Evolutionary conservation across 2,888 invertebrate genomes (phyloP), one percentile per base, ranked within the genome.

Genomic region (Autographa gamma): DNA sequence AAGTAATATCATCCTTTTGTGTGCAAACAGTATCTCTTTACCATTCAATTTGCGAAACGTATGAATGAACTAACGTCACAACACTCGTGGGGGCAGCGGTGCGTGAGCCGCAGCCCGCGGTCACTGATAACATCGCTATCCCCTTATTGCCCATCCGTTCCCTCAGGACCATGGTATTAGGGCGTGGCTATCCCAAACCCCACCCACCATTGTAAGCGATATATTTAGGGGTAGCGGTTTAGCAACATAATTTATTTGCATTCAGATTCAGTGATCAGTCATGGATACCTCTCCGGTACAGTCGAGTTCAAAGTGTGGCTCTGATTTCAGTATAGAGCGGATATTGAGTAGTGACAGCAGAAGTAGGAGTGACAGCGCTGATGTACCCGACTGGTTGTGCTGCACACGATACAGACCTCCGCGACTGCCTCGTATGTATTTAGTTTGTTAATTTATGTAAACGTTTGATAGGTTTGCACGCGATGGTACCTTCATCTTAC

Each of bases 331-430:
- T 85, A 97, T 97, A 68, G 96, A 97, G 66, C 94, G 96, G 82
- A 96, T 97, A 83, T 89, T 97, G 80, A 96, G 96, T 81, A 93
- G 92, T 73, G 96, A 96, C 18, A 87, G 79, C 60, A 85, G 76
- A 54, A 81, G 38, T 38, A 38, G 82, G 60, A 85, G 84, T 14
- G 85, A 88, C 13, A 71, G 74, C 73, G 71, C 66, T 19, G 87
- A 88, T 41, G 80, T 83, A 32, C 94, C 95, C 38, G 94, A 96
- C 64, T 97, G 97, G 97, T 89, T 97, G 77, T 96, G 96, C 78
- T 97, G 97, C 84, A 97, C 97, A 5, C 95, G 97, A 74, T 97
- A 97, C 85, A 96, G 96, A 79, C 97, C 97, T 0, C 97, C 97
- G 0, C 97, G 97, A 84, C 88, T 97, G 62, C 97, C 97, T 85